Base-by-base conservation (phyloP, 2,888 invertebrate genomes). In the Drosophila pegasa region DNA sequence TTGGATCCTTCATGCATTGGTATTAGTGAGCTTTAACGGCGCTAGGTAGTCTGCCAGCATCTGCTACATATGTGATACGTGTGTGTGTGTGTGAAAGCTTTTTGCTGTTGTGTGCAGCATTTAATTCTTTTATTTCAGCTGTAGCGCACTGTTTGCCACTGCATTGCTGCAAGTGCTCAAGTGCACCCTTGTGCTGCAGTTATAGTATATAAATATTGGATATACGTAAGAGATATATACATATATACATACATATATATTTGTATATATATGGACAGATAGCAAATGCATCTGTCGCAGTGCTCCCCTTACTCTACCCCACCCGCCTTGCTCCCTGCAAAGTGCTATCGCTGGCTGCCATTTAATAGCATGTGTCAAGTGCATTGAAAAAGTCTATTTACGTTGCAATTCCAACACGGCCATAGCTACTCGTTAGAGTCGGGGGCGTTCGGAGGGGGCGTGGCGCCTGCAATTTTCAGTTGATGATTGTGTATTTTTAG, bases 371-470 rank as follows among this genome's bases (percentile, higher is more conserved):
- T 88, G 89, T 88, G 84, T 84, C 84, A 88, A 84, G 89, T 84
- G 87, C 84, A 88, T 88, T 87, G 84, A 82, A 88, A 87, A 88
- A 87, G 89, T 84, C 89, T 84, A 88, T 84, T 84, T 84, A 81
- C 87, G 87, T 73, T 57, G 87, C 79, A 87, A 87, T 87, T 84
- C 87, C 87, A 71, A 57, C 69, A 52, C 33, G 54, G 40, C 45
- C 48, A 25, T 12, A 12, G 52, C 38, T 20, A 31, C 54, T 41
- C 55, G 55, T 33, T 55, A 40, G 29, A 20, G 40, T 16, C 55
- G 41, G 27, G 10, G 37, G 22, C 3, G 16, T 4, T 25, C 18
- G 4, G 18, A 18, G 54, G 20, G 38, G 51, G 29, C n/a, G 60
- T 29, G 45, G 31, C 51, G 48, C 18, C 51, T 16, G 27, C 55